Conservation (phyloP, 2,113 vertebrate species). For the Isichthys henryi region DNA sequence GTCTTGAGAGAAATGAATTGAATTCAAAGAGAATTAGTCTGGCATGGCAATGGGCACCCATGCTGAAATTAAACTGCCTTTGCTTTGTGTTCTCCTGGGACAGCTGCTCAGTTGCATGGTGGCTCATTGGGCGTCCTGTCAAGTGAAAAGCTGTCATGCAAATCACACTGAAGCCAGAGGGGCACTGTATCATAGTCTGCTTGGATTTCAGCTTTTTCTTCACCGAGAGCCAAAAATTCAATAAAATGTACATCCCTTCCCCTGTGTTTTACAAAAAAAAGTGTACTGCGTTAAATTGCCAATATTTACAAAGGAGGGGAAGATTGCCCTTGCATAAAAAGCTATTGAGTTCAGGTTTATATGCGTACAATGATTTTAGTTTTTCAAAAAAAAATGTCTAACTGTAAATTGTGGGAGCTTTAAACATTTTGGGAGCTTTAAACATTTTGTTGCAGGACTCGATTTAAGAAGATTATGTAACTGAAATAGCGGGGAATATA, state of each 20-base stretch:
- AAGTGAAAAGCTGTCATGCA: neutral
- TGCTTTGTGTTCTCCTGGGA: neutral
- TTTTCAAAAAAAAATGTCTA: neutral
- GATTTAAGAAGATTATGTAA: neutral
- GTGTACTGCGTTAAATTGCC: neutral
- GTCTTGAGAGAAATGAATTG: neutral
- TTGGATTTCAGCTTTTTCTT: neutral
- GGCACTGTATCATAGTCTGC: neutral
- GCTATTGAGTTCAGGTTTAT: neutral
- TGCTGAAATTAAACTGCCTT: neutral
- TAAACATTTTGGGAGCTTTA: neutral
- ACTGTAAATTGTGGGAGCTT: neutral
- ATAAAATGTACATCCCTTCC: neutral
- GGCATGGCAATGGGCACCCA: neutral
- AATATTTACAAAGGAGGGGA: neutral
- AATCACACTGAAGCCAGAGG: neutral
- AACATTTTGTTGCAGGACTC: neutral
- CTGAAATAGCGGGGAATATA: neutral
- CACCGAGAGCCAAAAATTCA: neutral
- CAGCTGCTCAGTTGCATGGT: neutral
- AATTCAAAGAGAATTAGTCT: neutral
- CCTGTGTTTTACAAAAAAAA: neutral
- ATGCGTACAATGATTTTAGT: neutral
- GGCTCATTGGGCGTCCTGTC: neutral
- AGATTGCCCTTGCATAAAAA: neutral